Percentiles rank a stretch among this genome's conserved stretches.
These are phyloP conservation scores for Crossaster papposus DNA, from an alignment of 53 echinoderm and acorn worm species.

Conservation along the genomic window DNA sequence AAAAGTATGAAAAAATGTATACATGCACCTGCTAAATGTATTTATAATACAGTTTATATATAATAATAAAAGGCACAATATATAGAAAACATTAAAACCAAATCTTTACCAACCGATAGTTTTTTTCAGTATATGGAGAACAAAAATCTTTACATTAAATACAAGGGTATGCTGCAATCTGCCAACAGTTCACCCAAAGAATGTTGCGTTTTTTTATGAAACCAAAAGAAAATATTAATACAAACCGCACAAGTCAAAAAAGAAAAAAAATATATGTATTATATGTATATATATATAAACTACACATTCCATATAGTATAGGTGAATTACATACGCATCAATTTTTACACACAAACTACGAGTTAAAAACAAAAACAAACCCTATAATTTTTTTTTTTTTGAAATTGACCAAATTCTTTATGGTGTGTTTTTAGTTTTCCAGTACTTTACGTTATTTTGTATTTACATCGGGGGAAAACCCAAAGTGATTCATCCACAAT, in stretches of 20 bases:
- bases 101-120: slow-evolving; percentile 28
- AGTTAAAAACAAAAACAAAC: slow-evolving; percentile 5
- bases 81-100: slow-evolving; percentile 61
- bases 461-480: slow-evolving; percentile 10
- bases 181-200: slow-evolving; percentile 21
- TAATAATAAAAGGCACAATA: slow-evolving; percentile 64
- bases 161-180: slow-evolving; percentile 33
- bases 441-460: neutral
- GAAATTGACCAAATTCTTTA: neutral
- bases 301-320: slow-evolving; percentile 28
- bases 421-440: no score
- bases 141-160: slow-evolving; percentile 55
- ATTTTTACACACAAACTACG: slow-evolving; percentile 6
- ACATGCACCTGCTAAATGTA: slow-evolving; percentile 54
- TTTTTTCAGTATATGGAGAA: slow-evolving; percentile 27
- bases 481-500: neutral
- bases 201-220: slow-evolving; percentile 40
- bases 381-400: neutral
- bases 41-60: slow-evolving; percentile 64
- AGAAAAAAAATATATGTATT: neutral
- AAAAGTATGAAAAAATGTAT: slow-evolving; percentile 61
- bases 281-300: slow-evolving; percentile 20
- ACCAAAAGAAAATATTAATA: slow-evolving; percentile 37
- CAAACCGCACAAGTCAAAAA: slow-evolving; percentile 27
- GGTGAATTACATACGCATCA: slow-evolving; percentile 2